A percentile compares a stretch with the other conserved stretches of the same genome.
phyloP scores from a whole-genome alignment of 2,888 invertebrate species.

The Sceliomorpha sp. region DNA sequence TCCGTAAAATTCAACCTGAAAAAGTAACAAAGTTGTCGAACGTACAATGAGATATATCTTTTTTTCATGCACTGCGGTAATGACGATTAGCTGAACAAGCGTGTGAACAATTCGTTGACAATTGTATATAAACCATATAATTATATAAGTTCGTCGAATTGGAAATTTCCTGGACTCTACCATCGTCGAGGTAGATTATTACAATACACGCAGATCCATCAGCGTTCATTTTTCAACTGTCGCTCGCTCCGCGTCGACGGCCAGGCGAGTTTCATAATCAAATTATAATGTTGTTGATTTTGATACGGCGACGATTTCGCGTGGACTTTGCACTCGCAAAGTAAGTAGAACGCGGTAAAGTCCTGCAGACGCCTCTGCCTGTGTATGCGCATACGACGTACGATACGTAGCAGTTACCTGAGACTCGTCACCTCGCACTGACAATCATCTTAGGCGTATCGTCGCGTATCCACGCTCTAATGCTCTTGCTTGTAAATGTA shows the following conservation, averaged over 20 bases:
- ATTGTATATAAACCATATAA: too few species aligned
- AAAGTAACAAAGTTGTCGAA: too few species aligned
- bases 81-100: too few species aligned
- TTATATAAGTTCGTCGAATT: too few species aligned
- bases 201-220: too few species aligned
- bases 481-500: constrained; percentile 30
- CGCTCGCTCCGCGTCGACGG: too few species aligned
- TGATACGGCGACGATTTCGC: not conserved
- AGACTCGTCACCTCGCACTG: constrained; percentile 33
- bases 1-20: too few species aligned
- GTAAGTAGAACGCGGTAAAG: constrained; percentile 24
- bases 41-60: too few species aligned
- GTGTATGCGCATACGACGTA: constrained; percentile 3
- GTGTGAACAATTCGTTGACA: too few species aligned
- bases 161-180: too few species aligned
- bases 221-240: not conserved
- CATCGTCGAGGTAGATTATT: too few species aligned
- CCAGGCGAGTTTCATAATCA: constrained; percentile 1
- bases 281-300: not conserved
- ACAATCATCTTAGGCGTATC: constrained; percentile 26
- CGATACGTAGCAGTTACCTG: constrained; percentile 44
- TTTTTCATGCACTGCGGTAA: too few species aligned
- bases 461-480: constrained; percentile 15
- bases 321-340: constrained; percentile 8
- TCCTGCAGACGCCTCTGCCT: constrained; percentile 4